phyloP scores from a whole-genome alignment of 2,113 vertebrate genomes.

The Malurus elegans region DNA sequence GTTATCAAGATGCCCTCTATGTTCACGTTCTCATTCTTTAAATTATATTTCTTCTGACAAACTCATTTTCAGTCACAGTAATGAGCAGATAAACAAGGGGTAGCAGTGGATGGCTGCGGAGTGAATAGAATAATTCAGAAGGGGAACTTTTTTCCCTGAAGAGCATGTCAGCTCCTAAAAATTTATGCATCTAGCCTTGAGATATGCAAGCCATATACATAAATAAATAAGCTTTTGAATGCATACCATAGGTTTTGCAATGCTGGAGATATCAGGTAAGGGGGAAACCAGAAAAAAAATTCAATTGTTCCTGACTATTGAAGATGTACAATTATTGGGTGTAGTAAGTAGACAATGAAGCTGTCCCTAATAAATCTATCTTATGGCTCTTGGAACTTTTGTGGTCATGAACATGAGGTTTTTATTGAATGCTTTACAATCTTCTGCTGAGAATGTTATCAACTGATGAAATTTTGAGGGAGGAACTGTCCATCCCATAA shows the following conservation, averaged over 20 bases:
- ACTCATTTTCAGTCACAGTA: conserved; percentile 63
- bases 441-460: neutral
- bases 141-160: neutral
- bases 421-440: neutral
- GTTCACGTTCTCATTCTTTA: conserved; percentile 40
- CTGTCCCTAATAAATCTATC: conserved; percentile 26
- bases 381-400: neutral
- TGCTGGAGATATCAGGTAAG: neutral
- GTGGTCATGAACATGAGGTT: neutral
- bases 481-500: neutral
- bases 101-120: conserved; percentile 22
- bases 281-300: neutral
- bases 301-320: conserved; percentile 3
- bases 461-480: neutral
- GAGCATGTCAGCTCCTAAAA: conserved; percentile 63
- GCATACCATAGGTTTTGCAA: neutral
- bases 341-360: conserved; percentile 53
- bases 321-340: conserved; percentile 27
- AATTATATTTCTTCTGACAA: conserved; percentile 62
- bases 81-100: conserved; percentile 58
- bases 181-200: conserved; percentile 54
- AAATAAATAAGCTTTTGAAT: conserved; percentile 63
- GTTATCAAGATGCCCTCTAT: conserved; percentile 33
- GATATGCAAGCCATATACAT: conserved; percentile 55
- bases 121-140: conserved; percentile 47